A percentile compares a stretch with the other conserved stretches of the same genome.
phyloP scores from a whole-genome alignment of 2,113 vertebrate species.

The Marmota flaviventris region DNA sequence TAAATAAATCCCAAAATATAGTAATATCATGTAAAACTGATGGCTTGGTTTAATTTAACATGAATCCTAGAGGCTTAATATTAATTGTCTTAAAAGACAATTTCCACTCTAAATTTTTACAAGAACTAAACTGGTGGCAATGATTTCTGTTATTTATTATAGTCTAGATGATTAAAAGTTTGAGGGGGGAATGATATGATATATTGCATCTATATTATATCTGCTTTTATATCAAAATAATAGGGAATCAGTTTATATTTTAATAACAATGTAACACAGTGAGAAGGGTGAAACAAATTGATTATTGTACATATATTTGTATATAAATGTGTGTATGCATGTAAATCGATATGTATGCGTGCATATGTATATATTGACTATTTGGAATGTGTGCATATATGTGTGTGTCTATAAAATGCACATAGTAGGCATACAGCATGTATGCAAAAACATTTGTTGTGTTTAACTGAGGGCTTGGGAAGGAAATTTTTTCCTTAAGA shows the following conservation, averaged over 20 bases:
- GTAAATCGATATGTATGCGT: not conserved
- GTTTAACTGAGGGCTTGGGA: constrained; percentile 33
- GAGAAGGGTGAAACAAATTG: constrained; percentile 13
- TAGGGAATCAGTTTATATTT: constrained; percentile 32
- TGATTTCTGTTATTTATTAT: constrained; percentile 58
- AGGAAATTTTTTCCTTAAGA: constrained; percentile 8
- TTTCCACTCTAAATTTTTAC: constrained; percentile 26
- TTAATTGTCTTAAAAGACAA: constrained; percentile 48
- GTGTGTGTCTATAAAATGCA: not conserved
- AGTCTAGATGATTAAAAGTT: constrained; percentile 42
- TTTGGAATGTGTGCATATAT: not conserved
- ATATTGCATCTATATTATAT: not conserved
- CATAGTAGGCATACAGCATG: too few species aligned
- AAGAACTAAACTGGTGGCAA: not conserved
- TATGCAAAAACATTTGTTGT: constrained; percentile 40
- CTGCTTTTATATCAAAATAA: constrained; percentile 54
- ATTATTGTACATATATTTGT: not conserved
- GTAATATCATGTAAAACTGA: constrained; percentile 51
- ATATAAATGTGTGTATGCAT: not conserved
- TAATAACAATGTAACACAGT: constrained; percentile 17
- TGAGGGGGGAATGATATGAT: constrained; percentile 15
- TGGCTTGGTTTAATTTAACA: constrained; percentile 60
- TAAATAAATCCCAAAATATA: constrained; percentile 46
- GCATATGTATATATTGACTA: not conserved
- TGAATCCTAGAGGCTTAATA: constrained; percentile 48